phyloP scores from a whole-genome alignment of 2,797 vertebrate species.

The Oophaga sylvatica region DNA sequence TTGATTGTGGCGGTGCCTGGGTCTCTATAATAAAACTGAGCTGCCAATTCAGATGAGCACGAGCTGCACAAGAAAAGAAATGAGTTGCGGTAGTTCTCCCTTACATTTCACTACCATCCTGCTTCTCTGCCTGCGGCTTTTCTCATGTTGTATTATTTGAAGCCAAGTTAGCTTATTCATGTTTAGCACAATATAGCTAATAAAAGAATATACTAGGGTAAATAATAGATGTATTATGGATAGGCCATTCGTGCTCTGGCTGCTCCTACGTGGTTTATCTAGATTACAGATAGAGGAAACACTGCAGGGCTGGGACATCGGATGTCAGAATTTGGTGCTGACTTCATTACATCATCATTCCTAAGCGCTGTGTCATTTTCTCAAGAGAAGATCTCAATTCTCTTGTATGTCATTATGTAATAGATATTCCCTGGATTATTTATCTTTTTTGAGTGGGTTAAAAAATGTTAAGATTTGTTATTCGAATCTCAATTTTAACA shows the following conservation, averaged over 20 bases:
- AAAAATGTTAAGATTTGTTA: neutral
- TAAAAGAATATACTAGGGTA: neutral
- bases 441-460: neutral
- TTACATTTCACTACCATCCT: neutral
- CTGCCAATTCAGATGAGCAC: neutral
- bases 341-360: slow-evolving; percentile 33
- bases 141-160: neutral
- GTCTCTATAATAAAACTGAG: neutral
- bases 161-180: neutral
- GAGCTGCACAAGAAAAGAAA: neutral
- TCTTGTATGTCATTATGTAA: neutral
- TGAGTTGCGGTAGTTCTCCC: no score
- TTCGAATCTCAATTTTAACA: neutral
- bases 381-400: neutral
- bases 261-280: neutral
- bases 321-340: neutral
- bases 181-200: no score
- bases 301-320: slow-evolving; percentile 8
- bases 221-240: neutral
- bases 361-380: slow-evolving; percentile 22
- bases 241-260: neutral
- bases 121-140: neutral
- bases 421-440: neutral
- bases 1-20: neutral
- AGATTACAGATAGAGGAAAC: neutral